Conservation (phyloP, 2,113 vertebrate genomes). For the Pteropus alecto region DNA sequence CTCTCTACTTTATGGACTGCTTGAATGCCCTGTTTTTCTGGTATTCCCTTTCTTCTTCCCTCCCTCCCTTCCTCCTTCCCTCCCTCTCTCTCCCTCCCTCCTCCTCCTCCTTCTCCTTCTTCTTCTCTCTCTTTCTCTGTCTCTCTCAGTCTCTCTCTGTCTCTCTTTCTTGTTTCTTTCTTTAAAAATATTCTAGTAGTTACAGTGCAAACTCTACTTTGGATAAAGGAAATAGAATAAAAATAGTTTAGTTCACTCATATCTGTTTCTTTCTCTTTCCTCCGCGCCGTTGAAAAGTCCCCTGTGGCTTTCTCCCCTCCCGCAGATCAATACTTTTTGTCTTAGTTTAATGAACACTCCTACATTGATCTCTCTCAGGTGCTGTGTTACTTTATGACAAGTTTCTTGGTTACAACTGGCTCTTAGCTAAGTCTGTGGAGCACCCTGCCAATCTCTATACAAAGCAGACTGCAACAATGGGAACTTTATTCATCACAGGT, state of each 20-base stretch:
- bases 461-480: background rate
- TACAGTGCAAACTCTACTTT: constrained; percentile 21
- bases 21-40: background rate
- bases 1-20: background rate
- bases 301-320: background rate
- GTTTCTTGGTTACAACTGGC: constrained; percentile 41
- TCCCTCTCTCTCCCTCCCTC: too few species aligned
- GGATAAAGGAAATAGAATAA: constrained; percentile 47
- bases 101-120: too few species aligned
- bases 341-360: constrained; percentile 68
- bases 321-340: constrained; percentile 62
- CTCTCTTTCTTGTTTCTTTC: background rate
- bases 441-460: background rate
- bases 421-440: background rate
- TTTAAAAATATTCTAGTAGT: background rate
- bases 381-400: constrained; percentile 50
- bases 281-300: background rate
- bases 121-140: too few species aligned
- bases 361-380: constrained; percentile 58
- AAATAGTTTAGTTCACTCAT: constrained; percentile 23
- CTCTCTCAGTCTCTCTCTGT: too few species aligned
- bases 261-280: background rate
- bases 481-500: background rate
- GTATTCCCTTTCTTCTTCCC: background rate
- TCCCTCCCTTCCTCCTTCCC: too few species aligned